A percentile compares a stretch with the other conserved stretches of the same genome.
Conservation (phyloP, 1,140 invertebrate species). For the Brachionus rubens region DNA sequence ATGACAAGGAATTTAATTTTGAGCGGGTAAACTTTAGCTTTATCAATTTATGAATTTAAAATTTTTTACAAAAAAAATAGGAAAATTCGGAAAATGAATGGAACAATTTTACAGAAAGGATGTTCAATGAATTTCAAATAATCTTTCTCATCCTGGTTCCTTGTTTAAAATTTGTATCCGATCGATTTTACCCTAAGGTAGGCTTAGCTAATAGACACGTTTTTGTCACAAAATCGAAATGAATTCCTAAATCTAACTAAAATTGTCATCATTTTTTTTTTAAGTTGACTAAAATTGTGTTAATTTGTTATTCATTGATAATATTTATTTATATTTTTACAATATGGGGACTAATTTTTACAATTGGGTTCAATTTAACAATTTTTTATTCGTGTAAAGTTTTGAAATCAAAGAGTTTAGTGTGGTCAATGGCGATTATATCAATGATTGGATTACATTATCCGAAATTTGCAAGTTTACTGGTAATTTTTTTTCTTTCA, state of each 20-base stretch:
- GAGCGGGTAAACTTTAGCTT: too few species aligned
- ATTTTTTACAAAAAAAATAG: background rate
- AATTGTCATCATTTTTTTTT: too few species aligned
- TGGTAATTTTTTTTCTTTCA: too few species aligned
- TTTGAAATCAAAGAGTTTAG: background rate
- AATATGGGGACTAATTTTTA: background rate
- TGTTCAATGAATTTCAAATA: background rate
- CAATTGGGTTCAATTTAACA: background rate
- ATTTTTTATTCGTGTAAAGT: background rate
- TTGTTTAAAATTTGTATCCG: background rate
- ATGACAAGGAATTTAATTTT: too few species aligned
- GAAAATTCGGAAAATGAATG: slow-evolving; percentile 14
- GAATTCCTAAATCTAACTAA: too few species aligned
- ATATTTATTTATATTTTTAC: too few species aligned
- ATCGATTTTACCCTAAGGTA: background rate
- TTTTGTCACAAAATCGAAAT: background rate
- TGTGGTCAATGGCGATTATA: background rate
- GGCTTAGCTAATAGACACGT: background rate
- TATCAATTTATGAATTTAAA: too few species aligned
- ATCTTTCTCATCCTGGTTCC: background rate
- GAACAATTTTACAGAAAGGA: slow-evolving; percentile 29
- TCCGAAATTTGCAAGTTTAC: background rate
- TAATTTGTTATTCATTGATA: too few species aligned
- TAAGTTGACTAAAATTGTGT: too few species aligned
- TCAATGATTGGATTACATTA: background rate